A percentile compares a stretch with the other conserved stretches of the same genome.
Conservation (phyloP, 2,797 vertebrate genomes). For the Nasua narica region DNA sequence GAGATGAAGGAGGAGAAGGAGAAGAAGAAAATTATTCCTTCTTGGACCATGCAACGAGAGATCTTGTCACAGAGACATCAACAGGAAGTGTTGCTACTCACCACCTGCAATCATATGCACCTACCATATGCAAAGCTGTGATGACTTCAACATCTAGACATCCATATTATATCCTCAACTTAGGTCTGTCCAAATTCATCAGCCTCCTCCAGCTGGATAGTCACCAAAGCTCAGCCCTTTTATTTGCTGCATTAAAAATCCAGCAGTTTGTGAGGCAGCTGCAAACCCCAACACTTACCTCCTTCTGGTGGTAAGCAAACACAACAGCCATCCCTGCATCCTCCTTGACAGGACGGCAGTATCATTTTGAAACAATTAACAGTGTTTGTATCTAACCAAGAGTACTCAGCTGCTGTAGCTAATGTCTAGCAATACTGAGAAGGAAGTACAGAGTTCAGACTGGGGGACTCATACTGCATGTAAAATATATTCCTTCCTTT, state of each 20-base stretch:
- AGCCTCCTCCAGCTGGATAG: not conserved
- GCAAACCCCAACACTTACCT: not conserved
- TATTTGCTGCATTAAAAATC: not conserved
- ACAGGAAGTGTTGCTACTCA: not conserved
- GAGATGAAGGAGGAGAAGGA: no score
- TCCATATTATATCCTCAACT: not conserved
- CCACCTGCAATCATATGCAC: not conserved
- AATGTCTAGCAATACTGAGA: not conserved
- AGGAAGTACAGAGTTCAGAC: not conserved
- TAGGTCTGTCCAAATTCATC: not conserved
- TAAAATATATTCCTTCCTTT: not conserved
- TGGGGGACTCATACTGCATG: not conserved
- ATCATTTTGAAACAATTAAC: not conserved
- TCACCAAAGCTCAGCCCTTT: not conserved
- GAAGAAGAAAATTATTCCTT: not conserved
- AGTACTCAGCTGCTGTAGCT: conserved; percentile 9
- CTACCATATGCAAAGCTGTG: not conserved
- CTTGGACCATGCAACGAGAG: not conserved
- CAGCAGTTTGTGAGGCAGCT: conserved; percentile 10
- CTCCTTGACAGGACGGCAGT: not conserved
- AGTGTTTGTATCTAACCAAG: not conserved
- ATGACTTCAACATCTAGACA: not conserved
- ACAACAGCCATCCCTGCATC: not conserved
- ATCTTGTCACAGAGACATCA: not conserved
- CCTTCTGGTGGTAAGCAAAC: not conserved